Evolutionary conservation across 2,888 invertebrate species (phyloP).

Genomic region (Penaeus monodon): DNA sequence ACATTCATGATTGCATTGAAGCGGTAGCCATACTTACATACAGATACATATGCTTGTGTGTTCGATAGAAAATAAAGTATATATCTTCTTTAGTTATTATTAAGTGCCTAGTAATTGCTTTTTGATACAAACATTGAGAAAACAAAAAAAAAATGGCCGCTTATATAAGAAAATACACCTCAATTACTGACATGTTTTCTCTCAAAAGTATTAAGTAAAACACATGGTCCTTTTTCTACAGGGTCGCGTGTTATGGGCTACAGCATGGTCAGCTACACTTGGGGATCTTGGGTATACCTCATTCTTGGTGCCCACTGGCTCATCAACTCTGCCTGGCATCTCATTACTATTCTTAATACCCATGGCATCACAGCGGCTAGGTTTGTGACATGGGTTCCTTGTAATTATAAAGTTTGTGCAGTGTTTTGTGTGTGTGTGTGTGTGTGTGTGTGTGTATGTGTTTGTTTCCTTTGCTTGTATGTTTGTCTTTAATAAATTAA

Average conservation of each 20-base stretch:
- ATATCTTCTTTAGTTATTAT: too few species aligned
- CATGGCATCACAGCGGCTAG: constrained; percentile 33
- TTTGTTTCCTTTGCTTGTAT: too few species aligned
- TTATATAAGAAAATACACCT: background rate
- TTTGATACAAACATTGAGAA: too few species aligned
- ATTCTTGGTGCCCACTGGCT: constrained; percentile 46
- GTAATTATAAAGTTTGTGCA: too few species aligned
- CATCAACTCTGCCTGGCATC: constrained; percentile 46
- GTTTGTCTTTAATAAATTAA: too few species aligned
- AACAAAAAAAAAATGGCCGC: too few species aligned
- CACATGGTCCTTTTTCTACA: background rate
- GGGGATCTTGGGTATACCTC: constrained; percentile 43
- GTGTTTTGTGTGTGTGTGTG: too few species aligned
- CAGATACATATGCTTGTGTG: too few species aligned
- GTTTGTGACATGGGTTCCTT: constrained; percentile 1
- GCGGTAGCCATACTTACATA: background rate
- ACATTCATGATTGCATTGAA: background rate
- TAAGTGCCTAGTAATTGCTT: too few species aligned
- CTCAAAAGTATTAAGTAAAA: too few species aligned
- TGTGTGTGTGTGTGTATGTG: too few species aligned
- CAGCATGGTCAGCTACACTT: constrained; percentile 39
- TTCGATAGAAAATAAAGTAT: too few species aligned
- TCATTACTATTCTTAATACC: constrained; percentile 33
- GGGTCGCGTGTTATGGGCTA: constrained; percentile 52
- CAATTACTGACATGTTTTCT: background rate